phyloP scores from a whole-genome alignment of 2,797 vertebrate genomes.

The Poecilia gillii region DNA sequence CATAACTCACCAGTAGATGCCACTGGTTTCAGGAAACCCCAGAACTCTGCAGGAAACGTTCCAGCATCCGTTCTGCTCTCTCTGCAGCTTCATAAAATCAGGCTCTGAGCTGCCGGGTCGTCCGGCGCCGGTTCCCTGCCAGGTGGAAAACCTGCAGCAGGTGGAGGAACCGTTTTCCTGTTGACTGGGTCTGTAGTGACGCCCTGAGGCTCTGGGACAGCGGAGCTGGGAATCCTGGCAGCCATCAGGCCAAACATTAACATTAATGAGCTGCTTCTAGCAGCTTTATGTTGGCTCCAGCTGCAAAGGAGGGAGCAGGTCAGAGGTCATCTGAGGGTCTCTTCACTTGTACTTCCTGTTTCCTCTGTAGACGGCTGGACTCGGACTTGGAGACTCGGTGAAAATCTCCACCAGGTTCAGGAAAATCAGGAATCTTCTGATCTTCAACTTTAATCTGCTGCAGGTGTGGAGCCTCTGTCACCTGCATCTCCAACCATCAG shows the following conservation, averaged over 20 bases:
- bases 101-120: not conserved
- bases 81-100: constrained; percentile 6
- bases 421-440: not conserved
- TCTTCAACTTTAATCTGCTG: not conserved
- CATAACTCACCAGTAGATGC: not conserved
- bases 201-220: not conserved
- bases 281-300: constrained; percentile 1
- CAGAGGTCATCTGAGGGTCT: constrained; percentile 20
- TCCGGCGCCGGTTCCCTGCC: not conserved
- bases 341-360: not conserved
- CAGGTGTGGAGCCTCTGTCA: not conserved
- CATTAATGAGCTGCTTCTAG: not conserved
- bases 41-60: not conserved
- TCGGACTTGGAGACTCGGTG: too few species aligned
- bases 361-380: not conserved
- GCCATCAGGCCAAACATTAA: constrained; percentile 4
- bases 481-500: not conserved
- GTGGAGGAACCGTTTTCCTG: not conserved
- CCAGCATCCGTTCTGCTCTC: too few species aligned
- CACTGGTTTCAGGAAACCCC: not conserved
- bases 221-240: not conserved
- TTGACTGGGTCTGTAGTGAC: not conserved
- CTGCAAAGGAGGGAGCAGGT: constrained; percentile 2
- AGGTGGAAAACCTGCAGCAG: not conserved
- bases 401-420: too few species aligned